These are phyloP conservation scores for Cyclura pinguis DNA, from an alignment of 2,797 vertebrate species.

Conservation along the genomic window DNA sequence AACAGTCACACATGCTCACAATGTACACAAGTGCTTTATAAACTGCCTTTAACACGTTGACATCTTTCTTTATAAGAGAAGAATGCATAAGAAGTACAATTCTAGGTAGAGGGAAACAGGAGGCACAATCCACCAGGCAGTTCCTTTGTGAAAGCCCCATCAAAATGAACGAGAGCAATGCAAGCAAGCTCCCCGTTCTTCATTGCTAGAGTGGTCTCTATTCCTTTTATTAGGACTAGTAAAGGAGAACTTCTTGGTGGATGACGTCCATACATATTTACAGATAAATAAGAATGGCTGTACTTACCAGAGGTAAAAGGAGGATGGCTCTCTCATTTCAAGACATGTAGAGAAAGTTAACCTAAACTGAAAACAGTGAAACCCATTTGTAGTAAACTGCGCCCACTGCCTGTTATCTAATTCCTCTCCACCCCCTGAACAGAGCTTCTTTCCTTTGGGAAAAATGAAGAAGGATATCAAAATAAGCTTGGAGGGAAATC, in stretches of 20 bases:
- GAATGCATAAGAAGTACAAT: background rate
- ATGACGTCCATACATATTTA: slow-evolving; percentile 21
- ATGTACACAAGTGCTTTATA: background rate
- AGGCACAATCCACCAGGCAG: background rate
- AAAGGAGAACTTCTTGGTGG: background rate
- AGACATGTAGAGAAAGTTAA: slow-evolving; percentile 5
- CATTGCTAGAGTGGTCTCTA: background rate
- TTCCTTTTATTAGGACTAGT: background rate
- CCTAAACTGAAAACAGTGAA: slow-evolving; percentile 50
- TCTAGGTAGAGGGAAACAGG: background rate
- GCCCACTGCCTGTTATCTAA: background rate
- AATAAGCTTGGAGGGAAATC: background rate
- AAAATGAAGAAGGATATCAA: background rate
- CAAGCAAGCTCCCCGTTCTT: background rate
- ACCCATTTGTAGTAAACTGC: background rate
- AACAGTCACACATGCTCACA: too few relatives aligned
- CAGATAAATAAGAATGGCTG: slow-evolving; percentile 13
- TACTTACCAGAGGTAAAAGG: slow-evolving; percentile 72
- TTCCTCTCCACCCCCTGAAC: background rate
- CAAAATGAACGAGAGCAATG: background rate
- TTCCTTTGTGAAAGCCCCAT: background rate
- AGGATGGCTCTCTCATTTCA: slow-evolving; percentile 51
- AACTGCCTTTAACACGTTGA: background rate
- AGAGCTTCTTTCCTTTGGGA: background rate
- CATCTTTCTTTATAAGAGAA: background rate